A percentile compares a stretch with the other conserved stretches of the same genome.
Conservation (phyloP, 2,113 vertebrate genomes). For the Hemibagrus wyckioides region DNA sequence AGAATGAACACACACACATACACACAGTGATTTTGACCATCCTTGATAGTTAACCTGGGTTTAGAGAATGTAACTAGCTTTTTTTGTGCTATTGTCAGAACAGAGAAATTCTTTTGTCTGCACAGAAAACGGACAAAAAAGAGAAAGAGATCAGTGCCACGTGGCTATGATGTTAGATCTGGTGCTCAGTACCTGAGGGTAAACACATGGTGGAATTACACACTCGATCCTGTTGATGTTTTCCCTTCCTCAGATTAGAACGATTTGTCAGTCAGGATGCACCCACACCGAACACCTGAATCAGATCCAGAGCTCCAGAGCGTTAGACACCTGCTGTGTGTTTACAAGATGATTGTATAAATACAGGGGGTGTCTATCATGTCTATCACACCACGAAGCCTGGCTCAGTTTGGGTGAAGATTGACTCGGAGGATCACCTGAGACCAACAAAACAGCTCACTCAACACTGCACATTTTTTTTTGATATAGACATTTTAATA, state of each 20-base stretch:
- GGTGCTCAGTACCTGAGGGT: neutral
- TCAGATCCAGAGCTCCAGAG: conserved; percentile 1
- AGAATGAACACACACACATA: neutral
- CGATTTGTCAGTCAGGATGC: neutral
- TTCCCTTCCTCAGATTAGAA: neutral
- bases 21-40: neutral
- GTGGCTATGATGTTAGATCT: neutral
- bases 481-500: neutral
- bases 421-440: neutral
- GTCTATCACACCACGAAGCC: neutral
- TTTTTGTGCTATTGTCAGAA: neutral
- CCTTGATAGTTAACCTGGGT: neutral
- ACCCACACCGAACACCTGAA: neutral
- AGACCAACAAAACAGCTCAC: neutral
- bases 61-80: neutral
- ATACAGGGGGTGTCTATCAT: neutral
- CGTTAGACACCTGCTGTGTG: conserved; percentile 11
- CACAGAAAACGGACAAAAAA: neutral
- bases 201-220: neutral
- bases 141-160: neutral
- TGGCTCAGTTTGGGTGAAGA: neutral
- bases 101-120: neutral
- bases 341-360: neutral
- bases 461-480: neutral
- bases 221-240: conserved; percentile 6